Evolutionary conservation across 2,888 invertebrate species (phyloP), one percentile per base, ranked within the genome.

Genomic region (Helobdella robusta): DNA sequence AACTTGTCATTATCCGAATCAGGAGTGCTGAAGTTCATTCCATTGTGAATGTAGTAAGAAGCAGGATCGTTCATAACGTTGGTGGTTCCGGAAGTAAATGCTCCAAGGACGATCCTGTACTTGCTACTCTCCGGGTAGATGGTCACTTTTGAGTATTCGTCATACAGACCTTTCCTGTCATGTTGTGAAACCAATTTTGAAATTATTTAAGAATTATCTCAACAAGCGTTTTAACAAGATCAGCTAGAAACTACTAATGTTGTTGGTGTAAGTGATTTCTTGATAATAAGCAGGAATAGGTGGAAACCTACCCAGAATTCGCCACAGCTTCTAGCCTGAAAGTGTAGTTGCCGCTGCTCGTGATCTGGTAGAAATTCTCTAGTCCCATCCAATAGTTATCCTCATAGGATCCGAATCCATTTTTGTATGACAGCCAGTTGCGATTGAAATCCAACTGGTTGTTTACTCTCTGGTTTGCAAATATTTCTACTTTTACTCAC

Each of bases 351-450:
- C 50, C 20, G 23, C 50, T 50, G 20, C 18, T n/a, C 18, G 50
- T 11, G 11, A 50, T 11, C 6, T 8, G 11, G 20, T 25, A 20
- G 11, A 50, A n/a, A n/a, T 6, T 6, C 23, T 50, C 6, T n/a
- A 50, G 50, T 6, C 50, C 50, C 6, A 50, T n/a, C 50, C 50
- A 50, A n/a, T 50, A 50, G 50, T 50, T 11, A 25, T 6, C 23
- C 11, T 11, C 20, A n/a, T n/a, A n/a, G 50, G 8, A n/a, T 50
- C 50, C 20, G 50, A 50, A 50, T 8, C 50, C 50, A 20, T 50
- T n/a, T 50, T 50, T n/a, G 50, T 11, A 50, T 20, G 50, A 50
- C 8, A 6, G 20, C 50, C 50, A 50, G 50, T 50, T 50, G 18
- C 50, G 18, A 6, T 6, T 11, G 50, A 50, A 50, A 25, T n/a